Evolutionary conservation across 2,797 vertebrate genomes (phyloP).

Genomic region (Xiphophorus birchmanni): DNA sequence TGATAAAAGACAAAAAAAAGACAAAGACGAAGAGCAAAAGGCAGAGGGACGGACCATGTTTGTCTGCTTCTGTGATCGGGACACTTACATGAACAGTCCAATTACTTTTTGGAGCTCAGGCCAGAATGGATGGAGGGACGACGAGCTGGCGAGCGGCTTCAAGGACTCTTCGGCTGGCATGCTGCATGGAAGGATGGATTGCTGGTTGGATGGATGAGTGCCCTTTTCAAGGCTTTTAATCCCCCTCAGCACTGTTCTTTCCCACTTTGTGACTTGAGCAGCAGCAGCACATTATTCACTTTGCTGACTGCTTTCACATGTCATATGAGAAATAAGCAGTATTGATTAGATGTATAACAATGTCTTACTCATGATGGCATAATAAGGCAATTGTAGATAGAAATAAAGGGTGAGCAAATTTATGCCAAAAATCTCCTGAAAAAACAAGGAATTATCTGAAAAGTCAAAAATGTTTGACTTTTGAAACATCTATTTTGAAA

Average conservation of each 20-base stretch:
- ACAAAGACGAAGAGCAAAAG: constrained; percentile 23
- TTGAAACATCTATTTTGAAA: too few relatives aligned
- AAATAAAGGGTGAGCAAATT: too few relatives aligned
- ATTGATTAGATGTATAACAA: background rate
- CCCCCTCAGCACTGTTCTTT: constrained; percentile 23
- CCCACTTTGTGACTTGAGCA: constrained; percentile 13
- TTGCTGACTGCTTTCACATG: background rate
- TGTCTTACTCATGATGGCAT: background rate
- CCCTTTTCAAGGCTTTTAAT: constrained; percentile 62
- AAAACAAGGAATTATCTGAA: too few relatives aligned
- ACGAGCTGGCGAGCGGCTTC: constrained; percentile 54
- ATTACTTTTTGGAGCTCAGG: constrained; percentile 60
- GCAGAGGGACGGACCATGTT: constrained; percentile 10
- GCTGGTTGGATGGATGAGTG: constrained; percentile 45
- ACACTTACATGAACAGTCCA: constrained; percentile 61
- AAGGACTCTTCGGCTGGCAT: constrained; percentile 62
- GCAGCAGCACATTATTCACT: constrained; percentile 7
- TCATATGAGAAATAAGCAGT: background rate
- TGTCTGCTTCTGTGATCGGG: constrained; percentile 29
- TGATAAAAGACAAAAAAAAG: constrained; percentile 57
- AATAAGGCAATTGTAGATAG: too few relatives aligned
- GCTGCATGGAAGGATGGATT: constrained; percentile 36
- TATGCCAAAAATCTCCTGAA: too few relatives aligned
- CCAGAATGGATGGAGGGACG: constrained; percentile 59
- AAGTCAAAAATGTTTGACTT: too few relatives aligned